These are phyloP conservation scores for Crossaster papposus DNA, from an alignment of 53 echinoderm and acorn worm species.

Conservation along the genomic window DNA sequence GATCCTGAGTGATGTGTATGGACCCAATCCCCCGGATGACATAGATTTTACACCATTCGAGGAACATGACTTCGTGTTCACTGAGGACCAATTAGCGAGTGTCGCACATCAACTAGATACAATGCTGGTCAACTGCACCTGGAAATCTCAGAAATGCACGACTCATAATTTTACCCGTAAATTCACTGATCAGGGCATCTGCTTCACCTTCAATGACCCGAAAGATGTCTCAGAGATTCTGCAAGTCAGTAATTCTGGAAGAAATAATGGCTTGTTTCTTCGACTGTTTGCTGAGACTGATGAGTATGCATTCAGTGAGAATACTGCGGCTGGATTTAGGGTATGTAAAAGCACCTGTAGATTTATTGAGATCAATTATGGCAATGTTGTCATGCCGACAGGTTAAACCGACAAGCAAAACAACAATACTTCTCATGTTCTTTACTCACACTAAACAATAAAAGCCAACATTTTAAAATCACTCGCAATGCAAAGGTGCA, in stretches of 20 bases:
- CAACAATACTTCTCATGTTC: neutral
- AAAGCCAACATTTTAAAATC: too few species aligned
- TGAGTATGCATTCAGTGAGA: slow-evolving; percentile 74
- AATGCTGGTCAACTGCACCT: slow-evolving; percentile 64
- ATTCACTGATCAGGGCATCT: slow-evolving; percentile 75
- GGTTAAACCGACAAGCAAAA: too few species aligned
- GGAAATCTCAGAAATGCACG: slow-evolving; percentile 58
- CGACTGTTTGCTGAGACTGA: slow-evolving; percentile 66
- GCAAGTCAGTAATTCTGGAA: slow-evolving; percentile 59
- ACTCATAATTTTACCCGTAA: slow-evolving; percentile 56
- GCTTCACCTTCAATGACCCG: slow-evolving; percentile 71
- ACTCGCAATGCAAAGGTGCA: too few species aligned
- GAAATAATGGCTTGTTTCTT: slow-evolving; percentile 62
- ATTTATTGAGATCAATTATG: too few species aligned
- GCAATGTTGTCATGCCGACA: too few species aligned
- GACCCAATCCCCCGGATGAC: neutral
- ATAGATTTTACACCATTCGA: neutral
- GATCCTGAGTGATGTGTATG: neutral
- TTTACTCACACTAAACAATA: too few species aligned
- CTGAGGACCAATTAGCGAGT: neutral
- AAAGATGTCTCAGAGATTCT: slow-evolving; percentile 23
- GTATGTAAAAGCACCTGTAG: slow-evolving; percentile 22
- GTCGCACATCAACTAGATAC: slow-evolving; percentile 59
- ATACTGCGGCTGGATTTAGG: slow-evolving; percentile 74
- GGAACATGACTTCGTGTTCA: neutral